These are phyloP conservation scores for Idaea aversata DNA, from an alignment of 2,888 invertebrate genomes.

Conservation along the genomic window DNA sequence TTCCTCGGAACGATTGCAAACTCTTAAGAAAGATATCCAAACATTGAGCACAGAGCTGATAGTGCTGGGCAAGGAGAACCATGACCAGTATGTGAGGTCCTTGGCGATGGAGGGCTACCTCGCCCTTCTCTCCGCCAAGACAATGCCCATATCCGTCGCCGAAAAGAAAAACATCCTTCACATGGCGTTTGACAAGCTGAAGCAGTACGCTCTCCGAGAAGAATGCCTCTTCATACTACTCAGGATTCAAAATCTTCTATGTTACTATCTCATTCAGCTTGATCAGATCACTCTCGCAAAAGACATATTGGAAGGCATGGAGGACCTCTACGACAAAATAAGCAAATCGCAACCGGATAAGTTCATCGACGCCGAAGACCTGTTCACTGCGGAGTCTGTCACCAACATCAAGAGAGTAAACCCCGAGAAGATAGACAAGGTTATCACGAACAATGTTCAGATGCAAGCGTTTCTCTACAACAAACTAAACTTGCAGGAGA, in stretches of 20 bases:
- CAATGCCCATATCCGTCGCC: conserved; percentile 53
- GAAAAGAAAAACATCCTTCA: conserved; percentile 64
- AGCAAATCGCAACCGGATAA: conserved; percentile 51
- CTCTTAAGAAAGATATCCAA: conserved; percentile 59
- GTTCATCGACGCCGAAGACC: conserved; percentile 76
- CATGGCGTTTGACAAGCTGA: conserved; percentile 58
- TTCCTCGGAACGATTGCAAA: conserved; percentile 50
- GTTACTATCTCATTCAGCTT: conserved; percentile 78
- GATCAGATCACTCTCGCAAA: conserved; percentile 69
- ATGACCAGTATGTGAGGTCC: conserved; percentile 55
- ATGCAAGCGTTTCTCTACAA: conserved; percentile 82
- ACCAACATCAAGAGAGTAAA: conserved; percentile 55
- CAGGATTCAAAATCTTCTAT: conserved; percentile 79
- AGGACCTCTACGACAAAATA: conserved; percentile 65
- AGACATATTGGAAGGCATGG: conserved; percentile 73
- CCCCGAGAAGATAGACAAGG: conserved; percentile 77
- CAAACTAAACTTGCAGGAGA: conserved; percentile 73
- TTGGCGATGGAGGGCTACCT: conserved; percentile 71
- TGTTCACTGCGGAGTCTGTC: conserved; percentile 65
- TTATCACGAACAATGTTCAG: conserved; percentile 82
- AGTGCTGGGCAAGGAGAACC: conserved; percentile 61
- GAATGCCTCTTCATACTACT: conserved; percentile 77
- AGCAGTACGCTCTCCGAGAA: conserved; percentile 50
- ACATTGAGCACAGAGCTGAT: conserved; percentile 53
- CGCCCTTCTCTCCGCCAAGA: conserved; percentile 61